Evolutionary conservation across 2,888 invertebrate species (phyloP).

Genomic region (Lysandra coridon): DNA sequence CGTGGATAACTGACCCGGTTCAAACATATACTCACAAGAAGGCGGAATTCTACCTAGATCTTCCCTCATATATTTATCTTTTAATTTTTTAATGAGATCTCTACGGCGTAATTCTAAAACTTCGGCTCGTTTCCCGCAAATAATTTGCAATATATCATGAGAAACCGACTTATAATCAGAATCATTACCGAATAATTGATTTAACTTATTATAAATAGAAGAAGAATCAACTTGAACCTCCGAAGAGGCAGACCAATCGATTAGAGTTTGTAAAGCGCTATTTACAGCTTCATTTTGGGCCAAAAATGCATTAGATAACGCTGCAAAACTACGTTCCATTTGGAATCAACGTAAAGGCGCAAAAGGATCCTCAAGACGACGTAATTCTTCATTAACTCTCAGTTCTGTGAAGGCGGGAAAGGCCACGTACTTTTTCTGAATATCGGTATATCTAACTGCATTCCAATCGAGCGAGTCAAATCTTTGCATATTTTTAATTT

Average conservation of each 20-base stretch:
- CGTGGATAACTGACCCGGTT: neutral
- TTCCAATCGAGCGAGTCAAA: too few species aligned
- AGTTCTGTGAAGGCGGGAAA: too few species aligned
- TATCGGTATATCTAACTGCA: too few species aligned
- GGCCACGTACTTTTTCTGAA: too few species aligned
- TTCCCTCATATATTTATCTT: slow-evolving; percentile 9
- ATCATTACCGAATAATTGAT: too few species aligned
- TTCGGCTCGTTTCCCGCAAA: slow-evolving; percentile 38
- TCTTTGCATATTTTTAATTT: too few species aligned
- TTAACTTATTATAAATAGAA: too few species aligned
- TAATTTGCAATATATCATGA: slow-evolving; percentile 37
- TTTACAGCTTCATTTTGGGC: slow-evolving; percentile 1
- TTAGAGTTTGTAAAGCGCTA: neutral
- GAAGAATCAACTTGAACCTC: neutral
- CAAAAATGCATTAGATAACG: neutral
- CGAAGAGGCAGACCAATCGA: neutral
- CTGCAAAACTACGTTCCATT: neutral
- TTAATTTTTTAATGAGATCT: slow-evolving; percentile 18
- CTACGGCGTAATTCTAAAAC: slow-evolving; percentile 33
- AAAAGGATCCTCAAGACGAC: too few species aligned
- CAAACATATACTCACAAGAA: neutral
- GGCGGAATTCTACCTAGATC: slow-evolving; percentile 5
- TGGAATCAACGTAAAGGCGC: too few species aligned
- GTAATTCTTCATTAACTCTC: too few species aligned
- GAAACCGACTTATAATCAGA: neutral